A percentile compares a stretch with the other conserved stretches of the same genome.
Conservation (phyloP, 1,140 invertebrate genomes). For the Drosophila santomea region DNA sequence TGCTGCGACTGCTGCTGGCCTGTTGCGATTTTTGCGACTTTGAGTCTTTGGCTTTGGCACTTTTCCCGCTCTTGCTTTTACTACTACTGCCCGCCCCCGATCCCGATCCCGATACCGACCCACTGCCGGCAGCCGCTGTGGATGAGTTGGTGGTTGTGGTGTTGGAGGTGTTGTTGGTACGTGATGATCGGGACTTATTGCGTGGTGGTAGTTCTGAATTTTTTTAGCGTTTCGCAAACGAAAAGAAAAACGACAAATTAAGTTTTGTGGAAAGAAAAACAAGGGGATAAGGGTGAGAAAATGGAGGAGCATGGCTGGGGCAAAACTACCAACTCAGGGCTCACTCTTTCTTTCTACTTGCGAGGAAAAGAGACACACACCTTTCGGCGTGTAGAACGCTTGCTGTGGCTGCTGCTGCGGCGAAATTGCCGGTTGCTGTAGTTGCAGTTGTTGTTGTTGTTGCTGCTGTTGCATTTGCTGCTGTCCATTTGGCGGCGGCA, state of each 20-base stretch:
- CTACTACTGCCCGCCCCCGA: constrained; percentile 57
- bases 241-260: constrained; percentile 63
- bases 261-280: constrained; percentile 29
- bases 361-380: constrained; percentile 82
- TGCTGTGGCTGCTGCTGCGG: constrained; percentile 61
- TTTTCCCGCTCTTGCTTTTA: constrained; percentile 62
- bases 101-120: constrained; percentile 26
- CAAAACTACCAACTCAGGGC: constrained; percentile 35
- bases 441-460: constrained; percentile 67
- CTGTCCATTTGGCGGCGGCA: constrained; percentile 73
- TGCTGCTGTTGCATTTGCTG: constrained; percentile 65
- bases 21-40: constrained; percentile 56
- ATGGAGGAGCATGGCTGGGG: constrained; percentile 37
- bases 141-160: constrained; percentile 60
- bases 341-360: constrained; percentile 17
- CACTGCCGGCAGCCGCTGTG: constrained; percentile 51
- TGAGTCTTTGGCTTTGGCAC: constrained; percentile 72
- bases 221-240: constrained; percentile 50
- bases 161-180: constrained; percentile 69
- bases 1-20: constrained; percentile 62
- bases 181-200: constrained; percentile 84
- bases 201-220: constrained; percentile 80
- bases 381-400: constrained; percentile 89
- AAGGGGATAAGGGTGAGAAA: constrained; percentile 31
- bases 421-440: constrained; percentile 63